Percentiles rank a stretch among this genome's conserved stretches.
These are phyloP conservation scores for Euproctis similis DNA, from an alignment of 2,888 invertebrate species.

Conservation along the genomic window DNA sequence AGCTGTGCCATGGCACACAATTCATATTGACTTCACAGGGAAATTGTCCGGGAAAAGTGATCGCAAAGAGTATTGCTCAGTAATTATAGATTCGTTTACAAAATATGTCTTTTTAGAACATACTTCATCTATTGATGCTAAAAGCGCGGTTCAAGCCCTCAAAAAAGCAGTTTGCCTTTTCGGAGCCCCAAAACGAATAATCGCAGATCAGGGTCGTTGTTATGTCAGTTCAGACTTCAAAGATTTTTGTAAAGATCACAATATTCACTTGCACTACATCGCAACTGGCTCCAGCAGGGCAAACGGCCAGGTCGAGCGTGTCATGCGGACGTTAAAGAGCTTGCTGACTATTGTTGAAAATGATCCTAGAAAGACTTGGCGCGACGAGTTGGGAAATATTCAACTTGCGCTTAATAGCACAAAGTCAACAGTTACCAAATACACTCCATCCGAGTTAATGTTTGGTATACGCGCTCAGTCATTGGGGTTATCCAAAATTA, in stretches of 20 bases:
- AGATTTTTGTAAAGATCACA: constrained; percentile 3
- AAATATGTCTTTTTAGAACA: background rate
- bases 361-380: background rate
- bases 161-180: background rate
- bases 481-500: background rate
- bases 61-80: background rate
- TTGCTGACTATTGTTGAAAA: constrained; percentile 3
- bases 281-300: constrained; percentile 17
- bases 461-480: background rate
- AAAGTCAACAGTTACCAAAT: background rate
- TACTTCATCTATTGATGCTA: background rate
- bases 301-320: constrained; percentile 18
- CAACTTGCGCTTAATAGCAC: constrained; percentile 3
- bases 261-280: constrained; percentile 16
- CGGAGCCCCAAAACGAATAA: background rate
- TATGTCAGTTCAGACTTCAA: background rate
- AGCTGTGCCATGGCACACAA: constrained; percentile 20
- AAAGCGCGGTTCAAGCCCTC: background rate
- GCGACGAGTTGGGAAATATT: constrained; percentile 1
- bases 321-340: background rate
- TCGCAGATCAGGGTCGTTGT: constrained; percentile 7
- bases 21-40: constrained; percentile 24
- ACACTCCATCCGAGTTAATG: background rate
- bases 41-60: constrained; percentile 12
- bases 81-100: background rate